These are phyloP conservation scores for Zootoca vivipara DNA, from an alignment of 2,113 vertebrate species.

Conservation along the genomic window DNA sequence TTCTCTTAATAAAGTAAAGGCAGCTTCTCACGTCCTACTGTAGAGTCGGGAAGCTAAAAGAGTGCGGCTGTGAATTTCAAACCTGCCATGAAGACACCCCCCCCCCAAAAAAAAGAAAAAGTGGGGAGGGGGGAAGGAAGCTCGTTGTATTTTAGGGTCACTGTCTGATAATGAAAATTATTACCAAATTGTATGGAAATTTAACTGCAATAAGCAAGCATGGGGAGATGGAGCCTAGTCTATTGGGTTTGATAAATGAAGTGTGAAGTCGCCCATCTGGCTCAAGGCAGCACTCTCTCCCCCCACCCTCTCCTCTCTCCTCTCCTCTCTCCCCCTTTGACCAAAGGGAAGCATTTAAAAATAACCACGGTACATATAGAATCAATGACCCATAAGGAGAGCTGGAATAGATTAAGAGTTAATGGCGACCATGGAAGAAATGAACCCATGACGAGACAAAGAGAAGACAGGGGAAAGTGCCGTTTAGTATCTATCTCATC, in stretches of 20 bases:
- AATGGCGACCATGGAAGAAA: conserved; percentile 78
- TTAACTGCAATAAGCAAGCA: conserved; percentile 89
- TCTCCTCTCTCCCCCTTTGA: conserved; percentile 57
- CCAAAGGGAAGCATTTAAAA: conserved; percentile 81
- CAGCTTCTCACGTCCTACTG: conserved; percentile 75
- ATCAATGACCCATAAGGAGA: conserved; percentile 81
- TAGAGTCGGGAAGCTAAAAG: conserved; percentile 79
- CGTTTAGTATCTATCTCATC: conserved; percentile 46
- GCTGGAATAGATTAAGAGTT: conserved; percentile 84
- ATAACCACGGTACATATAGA: conserved; percentile 83
- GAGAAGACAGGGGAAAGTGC: conserved; percentile 68
- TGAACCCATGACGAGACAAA: conserved; percentile 77
- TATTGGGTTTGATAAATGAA: conserved; percentile 99
- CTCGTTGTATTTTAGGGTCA: conserved; percentile 86
- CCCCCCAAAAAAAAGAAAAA: too few species aligned
- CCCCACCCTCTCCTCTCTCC: too few species aligned
- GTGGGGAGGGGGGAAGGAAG: too few species aligned
- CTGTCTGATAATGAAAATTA: conserved; percentile 99
- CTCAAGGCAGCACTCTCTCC: conserved; percentile 74
- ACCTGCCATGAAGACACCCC: conserved; percentile 69
- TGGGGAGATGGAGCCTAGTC: conserved; percentile 80
- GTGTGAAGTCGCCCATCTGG: conserved; percentile 99
- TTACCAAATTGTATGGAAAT: conserved; percentile 98
- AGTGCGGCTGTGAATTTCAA: conserved; percentile 89
- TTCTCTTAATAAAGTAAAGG: conserved; percentile 75